Evolutionary conservation across 2,113 vertebrate genomes (phyloP).

Genomic region (Pomatostomus ruficeps): DNA sequence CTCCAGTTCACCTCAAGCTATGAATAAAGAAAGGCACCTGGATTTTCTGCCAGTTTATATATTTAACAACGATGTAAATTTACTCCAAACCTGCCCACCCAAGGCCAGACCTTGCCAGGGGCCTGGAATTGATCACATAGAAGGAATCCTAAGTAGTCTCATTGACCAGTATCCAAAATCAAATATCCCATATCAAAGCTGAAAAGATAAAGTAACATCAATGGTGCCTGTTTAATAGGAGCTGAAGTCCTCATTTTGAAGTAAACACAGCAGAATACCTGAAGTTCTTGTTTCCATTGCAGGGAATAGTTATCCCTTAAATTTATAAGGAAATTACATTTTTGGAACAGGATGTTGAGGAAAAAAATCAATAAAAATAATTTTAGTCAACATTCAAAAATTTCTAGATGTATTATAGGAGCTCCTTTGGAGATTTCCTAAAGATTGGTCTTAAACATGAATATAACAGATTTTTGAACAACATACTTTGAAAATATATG

Average conservation of each 20-base stretch:
- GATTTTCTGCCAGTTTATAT: slow-evolving; percentile 27
- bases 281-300: not conserved
- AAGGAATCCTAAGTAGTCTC: not conserved
- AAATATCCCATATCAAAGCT: not conserved
- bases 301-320: not conserved
- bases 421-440: not conserved
- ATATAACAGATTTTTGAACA: not conserved
- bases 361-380: not conserved
- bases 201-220: not conserved
- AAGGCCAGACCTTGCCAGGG: not conserved
- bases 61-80: slow-evolving; percentile 42
- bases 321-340: not conserved
- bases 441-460: not conserved
- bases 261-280: not conserved
- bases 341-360: not conserved
- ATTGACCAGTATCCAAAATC: not conserved
- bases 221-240: not conserved
- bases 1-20: slow-evolving; percentile 18
- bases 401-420: not conserved
- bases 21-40: slow-evolving; percentile 50
- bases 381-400: not conserved
- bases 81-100: not conserved
- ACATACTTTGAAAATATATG: not conserved
- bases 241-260: not conserved
- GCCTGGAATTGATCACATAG: not conserved